Percentiles rank a stretch among this genome's conserved stretches.
Evolutionary conservation across 2,113 vertebrate genomes (phyloP).

Genomic region (Bubalus kerabau): DNA sequence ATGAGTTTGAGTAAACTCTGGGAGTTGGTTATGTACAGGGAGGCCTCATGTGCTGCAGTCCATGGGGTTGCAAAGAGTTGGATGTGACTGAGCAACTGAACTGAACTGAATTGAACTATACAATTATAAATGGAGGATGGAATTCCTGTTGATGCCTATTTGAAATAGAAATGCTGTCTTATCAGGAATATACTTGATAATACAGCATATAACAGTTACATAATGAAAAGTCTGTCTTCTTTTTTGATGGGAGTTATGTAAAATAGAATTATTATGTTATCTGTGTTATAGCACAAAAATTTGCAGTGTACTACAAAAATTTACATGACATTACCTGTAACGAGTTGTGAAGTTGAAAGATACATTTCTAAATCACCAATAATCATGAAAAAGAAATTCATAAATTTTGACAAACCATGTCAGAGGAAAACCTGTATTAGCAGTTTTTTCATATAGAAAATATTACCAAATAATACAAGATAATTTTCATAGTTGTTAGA

Average conservation of each 20-base stretch:
- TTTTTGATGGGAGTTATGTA: neutral
- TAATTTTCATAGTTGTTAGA: neutral
- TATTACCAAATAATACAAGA: neutral
- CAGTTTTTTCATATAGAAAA: neutral
- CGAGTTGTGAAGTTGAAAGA: neutral
- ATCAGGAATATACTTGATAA: neutral
- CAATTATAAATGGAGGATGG: neutral
- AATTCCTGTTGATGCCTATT: neutral
- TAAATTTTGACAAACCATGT: neutral
- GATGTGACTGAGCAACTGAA: neutral
- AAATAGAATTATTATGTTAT: neutral
- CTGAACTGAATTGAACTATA: neutral
- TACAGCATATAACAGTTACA: neutral
- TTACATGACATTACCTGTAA: neutral
- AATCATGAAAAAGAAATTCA: neutral
- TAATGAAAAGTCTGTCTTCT: neutral
- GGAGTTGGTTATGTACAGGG: neutral
- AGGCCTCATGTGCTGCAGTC: neutral
- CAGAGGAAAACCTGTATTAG: neutral
- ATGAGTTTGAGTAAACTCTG: neutral
- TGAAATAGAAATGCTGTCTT: neutral
- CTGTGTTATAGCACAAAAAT: neutral
- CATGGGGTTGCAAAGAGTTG: neutral
- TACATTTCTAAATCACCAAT: neutral
- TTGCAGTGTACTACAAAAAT: neutral